These are phyloP conservation scores for Aleiodes testaceus DNA, from an alignment of 2,888 invertebrate genomes.

Conservation along the genomic window DNA sequence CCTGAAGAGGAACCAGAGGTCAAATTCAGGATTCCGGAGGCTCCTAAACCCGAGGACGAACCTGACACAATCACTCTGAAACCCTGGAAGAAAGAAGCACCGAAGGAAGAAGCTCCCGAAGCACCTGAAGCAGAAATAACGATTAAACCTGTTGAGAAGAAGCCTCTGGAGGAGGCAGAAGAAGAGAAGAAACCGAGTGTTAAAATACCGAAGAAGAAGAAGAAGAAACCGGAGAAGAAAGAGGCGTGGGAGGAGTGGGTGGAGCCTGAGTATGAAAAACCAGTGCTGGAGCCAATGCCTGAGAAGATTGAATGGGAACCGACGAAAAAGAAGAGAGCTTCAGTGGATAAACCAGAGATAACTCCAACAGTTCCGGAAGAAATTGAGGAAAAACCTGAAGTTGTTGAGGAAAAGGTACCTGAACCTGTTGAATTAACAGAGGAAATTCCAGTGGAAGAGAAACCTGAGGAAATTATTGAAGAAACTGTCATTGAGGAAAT, in stretches of 20 bases:
- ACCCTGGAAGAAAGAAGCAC: constrained; percentile 56
- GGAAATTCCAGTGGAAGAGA: constrained; percentile 51
- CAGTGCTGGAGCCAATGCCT: constrained; percentile 70
- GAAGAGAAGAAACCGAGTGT: constrained; percentile 55
- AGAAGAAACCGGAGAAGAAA: constrained; percentile 56
- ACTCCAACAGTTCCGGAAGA: constrained; percentile 61
- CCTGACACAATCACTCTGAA: constrained; percentile 41
- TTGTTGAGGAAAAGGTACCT: constrained; percentile 68
- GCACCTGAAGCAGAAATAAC: constrained; percentile 51
- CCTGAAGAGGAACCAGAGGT: constrained; percentile 72
- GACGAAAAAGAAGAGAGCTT: constrained; percentile 58
- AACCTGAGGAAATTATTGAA: constrained; percentile 55
- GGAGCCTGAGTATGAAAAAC: constrained; percentile 68
- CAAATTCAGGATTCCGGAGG: constrained; percentile 68
- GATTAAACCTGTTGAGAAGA: constrained; percentile 57
- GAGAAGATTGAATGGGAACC: constrained; percentile 65
- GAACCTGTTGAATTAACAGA: constrained; percentile 53
- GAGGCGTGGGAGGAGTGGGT: constrained; percentile 64
- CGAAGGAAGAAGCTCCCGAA: constrained; percentile 53
- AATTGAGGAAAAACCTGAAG: constrained; percentile 57
- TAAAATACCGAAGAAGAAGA: constrained; percentile 49
- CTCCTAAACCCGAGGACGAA: constrained; percentile 57
- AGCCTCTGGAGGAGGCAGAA: constrained; percentile 66
- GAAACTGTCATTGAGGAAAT: constrained; percentile 44
- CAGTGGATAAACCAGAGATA: constrained; percentile 50